Evolutionary conservation across 1,140 invertebrate genomes (phyloP), one percentile per base, ranked within the genome.

Genomic region (Rhyzopertha dominica): DNA sequence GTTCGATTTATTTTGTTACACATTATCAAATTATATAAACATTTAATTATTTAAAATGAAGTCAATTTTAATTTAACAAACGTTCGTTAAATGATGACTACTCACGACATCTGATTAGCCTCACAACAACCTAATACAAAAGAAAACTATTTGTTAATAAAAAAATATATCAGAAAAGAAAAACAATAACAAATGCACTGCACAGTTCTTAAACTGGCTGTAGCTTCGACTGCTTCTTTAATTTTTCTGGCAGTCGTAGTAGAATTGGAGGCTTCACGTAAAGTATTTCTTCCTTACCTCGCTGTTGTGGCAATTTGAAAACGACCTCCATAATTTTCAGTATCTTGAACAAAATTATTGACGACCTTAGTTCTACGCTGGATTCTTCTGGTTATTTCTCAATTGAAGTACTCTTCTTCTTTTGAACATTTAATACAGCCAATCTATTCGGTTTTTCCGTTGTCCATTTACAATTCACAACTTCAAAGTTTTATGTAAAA

Each of bases 331-430:
- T 32, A 32, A 24, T 43, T 43, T 43, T 43, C 41, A 4, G 12
- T 39, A 39, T 39, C 25, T 39, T 24, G 23, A 14, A 39, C 20
- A 39, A 24, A 39, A 39, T 39, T 39, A 39, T 39, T 39, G 2
- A 39, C 36, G 25, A 39, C 36, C 16, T 16, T 9, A 12, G 36
- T 7, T 24, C 36, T 39, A 12, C 36, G 19, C n/a, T 36, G 17
- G n/a, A 36, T 36, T 32, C 12, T 32, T 8, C n/a, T 5, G 22
- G 34, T 19, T 18, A 36, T 36, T 14, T 8, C 5, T 36, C 34
- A 4, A 19, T 36, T 36, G 22, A 19, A 36, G 34, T 8, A 36
- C 5, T 19, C 34, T 18, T 36, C 34, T 36, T 36, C 14, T 10
- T 36, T 3, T 19, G 22, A 17, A 8, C 14, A 12, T 19, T 36